phyloP scores from a whole-genome alignment of 2,888 invertebrate species.

The Erannis defoliaria region DNA sequence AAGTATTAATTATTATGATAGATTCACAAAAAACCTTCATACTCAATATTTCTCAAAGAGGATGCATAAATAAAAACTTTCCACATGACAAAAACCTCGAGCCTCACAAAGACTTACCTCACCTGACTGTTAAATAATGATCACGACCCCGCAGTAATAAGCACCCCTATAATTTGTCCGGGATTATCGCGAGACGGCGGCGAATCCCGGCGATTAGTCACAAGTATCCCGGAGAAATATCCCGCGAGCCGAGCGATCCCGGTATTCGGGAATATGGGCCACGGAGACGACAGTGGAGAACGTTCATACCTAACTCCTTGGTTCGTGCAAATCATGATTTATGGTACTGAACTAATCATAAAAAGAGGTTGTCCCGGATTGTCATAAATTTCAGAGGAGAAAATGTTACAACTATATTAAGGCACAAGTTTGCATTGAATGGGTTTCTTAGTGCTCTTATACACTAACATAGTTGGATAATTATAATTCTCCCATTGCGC shows the following conservation, averaged over 20 bases:
- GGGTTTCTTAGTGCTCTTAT: too few species aligned
- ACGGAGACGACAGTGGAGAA: slow-evolving; percentile 12
- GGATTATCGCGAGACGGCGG: slow-evolving; percentile 82
- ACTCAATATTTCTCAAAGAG: background rate
- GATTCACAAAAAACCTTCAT: too few species aligned
- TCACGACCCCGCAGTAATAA: slow-evolving; percentile 71
- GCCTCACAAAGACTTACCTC: slow-evolving; percentile 48
- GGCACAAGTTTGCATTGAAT: too few species aligned
- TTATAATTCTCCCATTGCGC: too few species aligned
- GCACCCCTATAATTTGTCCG: slow-evolving; percentile 82
- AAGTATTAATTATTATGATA: too few species aligned
- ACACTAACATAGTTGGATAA: too few species aligned
- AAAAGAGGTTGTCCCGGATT: too few species aligned
- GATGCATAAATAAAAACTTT: background rate
- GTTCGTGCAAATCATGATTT: background rate
- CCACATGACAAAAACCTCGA: slow-evolving; percentile 11
- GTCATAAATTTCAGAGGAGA: too few species aligned
- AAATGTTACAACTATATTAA: too few species aligned
- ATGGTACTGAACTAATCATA: too few species aligned
- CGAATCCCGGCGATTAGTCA: slow-evolving; percentile 84
- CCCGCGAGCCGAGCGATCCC: slow-evolving; percentile 47
- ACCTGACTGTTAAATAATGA: slow-evolving; percentile 78
- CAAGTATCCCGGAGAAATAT: slow-evolving; percentile 75
- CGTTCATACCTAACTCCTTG: too few species aligned
- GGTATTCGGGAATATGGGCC: slow-evolving; percentile 38